A percentile compares a stretch with the other conserved stretches of the same genome.
These are phyloP conservation scores for Drosophila mettleri DNA, from an alignment of 2,888 invertebrate species.

Conservation along the genomic window DNA sequence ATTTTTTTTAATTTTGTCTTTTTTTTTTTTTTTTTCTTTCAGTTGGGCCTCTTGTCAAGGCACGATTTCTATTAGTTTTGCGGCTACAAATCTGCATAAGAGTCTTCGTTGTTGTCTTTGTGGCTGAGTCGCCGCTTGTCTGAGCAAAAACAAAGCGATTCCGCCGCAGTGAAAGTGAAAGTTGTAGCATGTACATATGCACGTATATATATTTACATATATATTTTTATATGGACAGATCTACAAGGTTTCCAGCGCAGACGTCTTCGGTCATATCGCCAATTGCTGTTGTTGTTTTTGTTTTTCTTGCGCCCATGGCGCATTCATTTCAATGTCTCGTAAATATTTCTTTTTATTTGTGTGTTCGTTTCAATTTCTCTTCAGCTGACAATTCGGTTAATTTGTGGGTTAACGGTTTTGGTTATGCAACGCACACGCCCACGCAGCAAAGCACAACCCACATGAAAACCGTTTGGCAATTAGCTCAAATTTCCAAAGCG, in stretches of 20 bases:
- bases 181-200: conserved; percentile 47
- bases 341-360: conserved; percentile 30
- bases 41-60: conserved; percentile 38
- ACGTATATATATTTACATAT: conserved; percentile 12
- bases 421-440: conserved; percentile 67
- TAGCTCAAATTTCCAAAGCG: conserved; percentile 59
- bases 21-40: neutral
- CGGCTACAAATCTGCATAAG: conserved; percentile 74
- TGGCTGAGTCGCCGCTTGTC: conserved; percentile 49
- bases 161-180: conserved; percentile 77
- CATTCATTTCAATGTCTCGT: conserved; percentile 62
- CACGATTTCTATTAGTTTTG: conserved; percentile 75
- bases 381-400: conserved; percentile 41
- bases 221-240: conserved; percentile 27
- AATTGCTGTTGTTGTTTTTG: conserved; percentile 33
- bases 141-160: conserved; percentile 72
- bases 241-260: conserved; percentile 57
- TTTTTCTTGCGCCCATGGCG: conserved; percentile 43
- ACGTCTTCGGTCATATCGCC: conserved; percentile 54
- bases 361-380: conserved; percentile 55
- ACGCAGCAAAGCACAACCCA: conserved; percentile 37
- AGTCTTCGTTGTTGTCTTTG: conserved; percentile 49
- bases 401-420: conserved; percentile 54
- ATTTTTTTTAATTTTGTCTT: neutral
- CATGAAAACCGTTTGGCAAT: conserved; percentile 56